Evolutionary conservation across 1,140 invertebrate genomes (phyloP).

Genomic region (Triops longicaudatus): DNA sequence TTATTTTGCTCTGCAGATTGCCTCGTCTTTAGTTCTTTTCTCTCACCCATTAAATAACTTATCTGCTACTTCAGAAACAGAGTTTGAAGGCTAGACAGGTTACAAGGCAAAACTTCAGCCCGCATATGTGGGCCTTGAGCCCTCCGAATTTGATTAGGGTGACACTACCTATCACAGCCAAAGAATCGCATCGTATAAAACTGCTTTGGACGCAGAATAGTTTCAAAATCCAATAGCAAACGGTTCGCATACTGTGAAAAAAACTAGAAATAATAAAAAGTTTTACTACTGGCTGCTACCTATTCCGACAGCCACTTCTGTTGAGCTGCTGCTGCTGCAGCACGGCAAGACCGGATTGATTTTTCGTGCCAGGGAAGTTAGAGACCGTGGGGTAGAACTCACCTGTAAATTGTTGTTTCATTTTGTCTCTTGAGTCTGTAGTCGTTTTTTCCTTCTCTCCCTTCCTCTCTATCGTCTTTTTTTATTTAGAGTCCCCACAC

Average conservation of each 20-base stretch:
- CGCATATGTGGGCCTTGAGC: background rate
- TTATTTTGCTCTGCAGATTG: background rate
- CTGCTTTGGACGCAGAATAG: background rate
- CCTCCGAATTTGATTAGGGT: background rate
- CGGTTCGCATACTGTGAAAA: background rate
- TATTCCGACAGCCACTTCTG: background rate
- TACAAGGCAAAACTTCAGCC: background rate
- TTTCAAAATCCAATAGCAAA: background rate
- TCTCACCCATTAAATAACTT: background rate
- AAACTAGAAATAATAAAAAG: background rate
- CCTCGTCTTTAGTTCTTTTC: background rate
- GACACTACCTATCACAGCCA: background rate
- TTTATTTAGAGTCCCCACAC: background rate
- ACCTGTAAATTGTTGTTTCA: background rate
- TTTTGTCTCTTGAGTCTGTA: background rate
- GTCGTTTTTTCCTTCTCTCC: background rate
- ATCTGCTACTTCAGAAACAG: background rate
- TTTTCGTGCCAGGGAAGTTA: background rate
- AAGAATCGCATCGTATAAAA: background rate
- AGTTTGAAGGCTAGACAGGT: background rate
- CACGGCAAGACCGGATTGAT: background rate
- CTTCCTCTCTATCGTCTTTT: background rate
- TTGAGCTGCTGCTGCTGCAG: background rate
- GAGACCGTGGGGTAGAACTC: background rate
- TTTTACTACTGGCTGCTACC: background rate